Base-by-base conservation (phyloP, 2,797 vertebrate species). In the Lacerta viridis region DNA sequence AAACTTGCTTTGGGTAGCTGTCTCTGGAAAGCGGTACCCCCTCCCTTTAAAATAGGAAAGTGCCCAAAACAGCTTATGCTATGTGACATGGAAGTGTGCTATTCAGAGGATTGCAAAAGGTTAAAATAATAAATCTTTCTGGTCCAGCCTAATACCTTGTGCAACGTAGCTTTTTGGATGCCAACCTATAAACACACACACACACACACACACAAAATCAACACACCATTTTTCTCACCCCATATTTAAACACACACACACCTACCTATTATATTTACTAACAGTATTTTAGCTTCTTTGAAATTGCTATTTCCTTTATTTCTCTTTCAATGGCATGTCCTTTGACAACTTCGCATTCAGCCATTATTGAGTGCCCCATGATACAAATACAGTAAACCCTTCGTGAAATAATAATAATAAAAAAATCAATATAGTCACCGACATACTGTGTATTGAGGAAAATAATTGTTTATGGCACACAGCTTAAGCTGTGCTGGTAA, bases 381-480 rank as follows among this genome's bases (percentile, higher is more conserved):
- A 92, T 84, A 94, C 95, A 92, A 95, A 95, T 92, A 92, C 80
- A 90, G 96, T 95, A 96, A 97, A 97, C 96, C 96, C 96, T 96
- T 96, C 94, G 93, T 92, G 95, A 96, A 97, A 96, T 96, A 97
- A 96, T 96, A 94, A 96, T 96, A 94, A 96, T 96, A 97, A 97
- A 96, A 97, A 97, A 97, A 97, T 97, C 97, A 96, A 96, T 97
- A 96, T 97, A 96, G 95, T 98, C 98, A 98, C 98, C 98, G 97
- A 98, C 98, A 97, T 98, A 97, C 98, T 98, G 98, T 98, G 98
- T 99, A 98, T 98, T 98, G 98, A 98, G 98, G 98, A 98, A 98
- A 99, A 99, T 99, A 99, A 99, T 99, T 99, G 98, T 99, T 99
- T 99, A 99, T 98, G 98, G 99, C 98, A 98, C 98, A 98, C 98